Evolutionary conservation across 2,797 vertebrate genomes (phyloP).

Genomic region (Australoheros facetus): DNA sequence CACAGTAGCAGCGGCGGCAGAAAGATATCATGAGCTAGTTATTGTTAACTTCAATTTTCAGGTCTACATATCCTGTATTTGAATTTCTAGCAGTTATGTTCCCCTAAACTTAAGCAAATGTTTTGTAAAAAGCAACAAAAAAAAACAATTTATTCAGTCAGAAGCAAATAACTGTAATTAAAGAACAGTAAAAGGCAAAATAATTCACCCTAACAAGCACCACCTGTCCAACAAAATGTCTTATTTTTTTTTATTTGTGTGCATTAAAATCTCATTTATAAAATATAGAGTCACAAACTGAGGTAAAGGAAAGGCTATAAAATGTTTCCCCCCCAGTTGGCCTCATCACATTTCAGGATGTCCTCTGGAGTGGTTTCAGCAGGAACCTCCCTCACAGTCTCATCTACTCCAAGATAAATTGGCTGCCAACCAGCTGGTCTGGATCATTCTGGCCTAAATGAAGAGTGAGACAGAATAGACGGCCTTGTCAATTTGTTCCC

Average conservation of each 20-base stretch:
- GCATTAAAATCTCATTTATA: neutral
- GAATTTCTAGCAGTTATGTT: neutral
- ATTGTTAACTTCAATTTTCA: neutral
- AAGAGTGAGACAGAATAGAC: constrained; percentile 79
- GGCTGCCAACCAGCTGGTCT: constrained; percentile 77
- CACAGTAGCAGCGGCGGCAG: neutral
- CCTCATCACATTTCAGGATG: constrained; percentile 58
- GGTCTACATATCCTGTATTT: neutral
- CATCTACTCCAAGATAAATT: constrained; percentile 80
- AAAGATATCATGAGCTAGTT: neutral
- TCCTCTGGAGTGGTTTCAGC: constrained; percentile 60
- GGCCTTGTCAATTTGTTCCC: constrained; percentile 82
- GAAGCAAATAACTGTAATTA: neutral
- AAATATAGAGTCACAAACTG: neutral
- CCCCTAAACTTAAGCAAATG: neutral
- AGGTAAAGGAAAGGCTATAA: neutral
- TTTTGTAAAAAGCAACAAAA: neutral
- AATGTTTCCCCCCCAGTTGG: constrained; percentile 28
- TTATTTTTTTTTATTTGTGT: neutral
- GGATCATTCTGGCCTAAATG: constrained; percentile 78
- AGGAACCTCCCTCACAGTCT: constrained; percentile 70
- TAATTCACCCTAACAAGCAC: neutral
- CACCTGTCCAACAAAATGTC: neutral
- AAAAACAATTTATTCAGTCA: neutral
- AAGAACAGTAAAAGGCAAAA: neutral